A percentile compares a stretch with the other conserved stretches of the same genome.
These are phyloP conservation scores for Drosophila ananassae DNA, from an alignment of 1,140 invertebrate genomes.

Conservation along the genomic window DNA sequence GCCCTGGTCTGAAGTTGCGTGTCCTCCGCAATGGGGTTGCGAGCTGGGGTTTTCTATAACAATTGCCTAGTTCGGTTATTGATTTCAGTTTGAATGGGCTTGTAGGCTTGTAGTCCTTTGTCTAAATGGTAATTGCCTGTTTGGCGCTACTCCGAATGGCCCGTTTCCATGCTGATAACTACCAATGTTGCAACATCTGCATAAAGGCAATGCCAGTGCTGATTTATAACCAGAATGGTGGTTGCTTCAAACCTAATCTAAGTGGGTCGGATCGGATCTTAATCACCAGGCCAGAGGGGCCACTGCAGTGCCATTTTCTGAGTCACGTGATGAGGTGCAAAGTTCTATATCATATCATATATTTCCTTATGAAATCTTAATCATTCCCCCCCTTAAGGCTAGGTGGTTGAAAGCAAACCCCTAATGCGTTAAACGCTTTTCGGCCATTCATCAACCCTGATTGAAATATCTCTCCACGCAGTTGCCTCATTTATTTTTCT, in stretches of 20 bases:
- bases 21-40: slow-evolving; percentile 16
- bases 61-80: slow-evolving; percentile 59
- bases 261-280: slow-evolving; percentile 56
- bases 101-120: background rate
- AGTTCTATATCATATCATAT: slow-evolving; percentile 12
- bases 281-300: slow-evolving; percentile 35
- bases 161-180: slow-evolving; percentile 54
- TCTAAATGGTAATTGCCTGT: slow-evolving; percentile 62
- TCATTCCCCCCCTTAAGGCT: background rate
- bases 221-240: slow-evolving; percentile 41
- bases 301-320: slow-evolving; percentile 31
- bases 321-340: slow-evolving; percentile 52
- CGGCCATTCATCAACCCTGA: slow-evolving; percentile 40
- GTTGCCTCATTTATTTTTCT: slow-evolving; percentile 6
- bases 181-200: slow-evolving; percentile 15
- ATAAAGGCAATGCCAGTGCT: slow-evolving; percentile 35
- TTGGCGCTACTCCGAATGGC: slow-evolving; percentile 61
- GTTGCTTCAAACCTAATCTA: slow-evolving; percentile 36
- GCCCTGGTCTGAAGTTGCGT: slow-evolving; percentile 58
- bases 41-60: slow-evolving; percentile 6
- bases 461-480: slow-evolving; percentile 46
- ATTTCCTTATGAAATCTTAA: no score
- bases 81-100: slow-evolving; percentile 30
- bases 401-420: slow-evolving; percentile 26
- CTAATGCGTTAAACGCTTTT: slow-evolving; percentile 35